phyloP scores from a whole-genome alignment of 2,113 vertebrate genomes.

The Scolopax mira region DNA sequence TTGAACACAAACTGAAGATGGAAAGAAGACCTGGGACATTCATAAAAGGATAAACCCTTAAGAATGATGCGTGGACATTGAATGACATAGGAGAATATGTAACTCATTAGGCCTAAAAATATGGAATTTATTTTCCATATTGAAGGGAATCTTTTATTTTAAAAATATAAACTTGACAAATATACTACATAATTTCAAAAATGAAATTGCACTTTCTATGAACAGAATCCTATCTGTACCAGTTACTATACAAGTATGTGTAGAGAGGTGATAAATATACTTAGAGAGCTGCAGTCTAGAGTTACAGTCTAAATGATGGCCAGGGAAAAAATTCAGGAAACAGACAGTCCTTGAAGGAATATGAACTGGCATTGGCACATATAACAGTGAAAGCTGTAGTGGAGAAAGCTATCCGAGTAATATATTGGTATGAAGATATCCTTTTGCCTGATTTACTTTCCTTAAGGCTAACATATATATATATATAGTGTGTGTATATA shows the following conservation, averaged over 20 bases:
- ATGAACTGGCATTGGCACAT: not conserved
- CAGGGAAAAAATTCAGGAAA: not conserved
- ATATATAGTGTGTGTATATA: not conserved
- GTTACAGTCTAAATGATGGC: not conserved
- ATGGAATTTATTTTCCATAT: not conserved
- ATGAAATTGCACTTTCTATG: not conserved
- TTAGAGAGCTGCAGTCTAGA: not conserved
- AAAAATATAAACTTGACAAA: not conserved
- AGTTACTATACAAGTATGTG: not conserved
- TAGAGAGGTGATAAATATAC: not conserved
- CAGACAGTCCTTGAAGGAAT: not conserved
- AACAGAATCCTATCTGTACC: not conserved
- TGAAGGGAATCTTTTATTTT: not conserved
- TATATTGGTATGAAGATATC: not conserved
- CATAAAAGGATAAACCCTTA: not conserved
- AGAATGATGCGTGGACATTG: fast-evolving
- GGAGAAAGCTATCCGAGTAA: not conserved
- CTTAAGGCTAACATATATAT: not conserved
- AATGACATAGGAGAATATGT: not conserved
- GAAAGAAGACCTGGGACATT: not conserved
- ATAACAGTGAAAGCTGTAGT: not conserved
- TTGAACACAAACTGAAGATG: not conserved
- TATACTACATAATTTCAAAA: not conserved
- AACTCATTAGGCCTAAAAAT: not conserved
- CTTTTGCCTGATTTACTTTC: not conserved